Percentiles rank a stretch among this genome's conserved stretches.
phyloP scores from a whole-genome alignment of 2,113 vertebrate species.

The Cyanistes caeruleus region DNA sequence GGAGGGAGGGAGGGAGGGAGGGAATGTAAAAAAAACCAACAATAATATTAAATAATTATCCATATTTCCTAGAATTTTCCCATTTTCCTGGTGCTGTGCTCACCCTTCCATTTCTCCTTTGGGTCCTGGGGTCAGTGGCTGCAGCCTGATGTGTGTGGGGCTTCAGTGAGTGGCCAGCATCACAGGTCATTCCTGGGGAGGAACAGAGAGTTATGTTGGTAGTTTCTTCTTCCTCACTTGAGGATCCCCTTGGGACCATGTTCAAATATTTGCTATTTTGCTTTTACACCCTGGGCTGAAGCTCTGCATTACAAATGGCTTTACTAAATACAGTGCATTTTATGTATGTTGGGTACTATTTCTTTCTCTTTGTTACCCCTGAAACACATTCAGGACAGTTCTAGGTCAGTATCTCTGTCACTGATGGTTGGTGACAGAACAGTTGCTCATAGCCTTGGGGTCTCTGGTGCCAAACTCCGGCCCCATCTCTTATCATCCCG shows the following conservation, averaged over 20 bases:
- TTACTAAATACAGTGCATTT: background rate
- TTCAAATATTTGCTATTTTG: background rate
- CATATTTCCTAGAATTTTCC: background rate
- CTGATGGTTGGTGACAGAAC: background rate
- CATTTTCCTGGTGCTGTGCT: background rate
- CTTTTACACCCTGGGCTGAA: background rate
- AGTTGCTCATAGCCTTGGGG: background rate
- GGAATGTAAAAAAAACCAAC: background rate
- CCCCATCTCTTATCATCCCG: background rate
- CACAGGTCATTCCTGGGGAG: rapidly evolving
- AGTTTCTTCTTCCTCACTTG: background rate
- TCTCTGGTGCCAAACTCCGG: background rate
- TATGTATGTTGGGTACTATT: background rate
- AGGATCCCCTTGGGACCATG: rapidly evolving
- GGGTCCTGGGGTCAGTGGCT: background rate
- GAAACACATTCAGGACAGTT: background rate
- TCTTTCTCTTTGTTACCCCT: background rate
- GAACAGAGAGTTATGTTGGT: background rate
- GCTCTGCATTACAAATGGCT: background rate
- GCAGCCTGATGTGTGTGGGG: background rate
- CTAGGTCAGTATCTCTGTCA: background rate
- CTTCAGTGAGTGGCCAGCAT: background rate
- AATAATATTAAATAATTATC: background rate
- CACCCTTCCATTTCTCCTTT: background rate
- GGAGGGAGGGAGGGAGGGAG: background rate